Percentiles rank a stretch among this genome's conserved stretches.
Evolutionary conservation across 2,113 vertebrate species (phyloP).

Genomic region (Ahaetulla prasina): DNA sequence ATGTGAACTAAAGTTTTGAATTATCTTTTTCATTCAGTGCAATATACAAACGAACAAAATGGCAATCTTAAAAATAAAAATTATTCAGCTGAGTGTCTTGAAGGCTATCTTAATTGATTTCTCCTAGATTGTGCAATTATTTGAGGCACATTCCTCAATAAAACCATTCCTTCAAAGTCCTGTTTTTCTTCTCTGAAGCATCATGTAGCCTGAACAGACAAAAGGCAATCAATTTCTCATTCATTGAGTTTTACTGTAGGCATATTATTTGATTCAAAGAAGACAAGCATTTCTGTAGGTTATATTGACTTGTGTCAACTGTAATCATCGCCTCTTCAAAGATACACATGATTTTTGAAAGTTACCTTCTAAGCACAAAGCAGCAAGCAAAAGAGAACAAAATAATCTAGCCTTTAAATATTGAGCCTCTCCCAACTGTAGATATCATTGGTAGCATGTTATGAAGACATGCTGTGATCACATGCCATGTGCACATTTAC

Average conservation of each 20-base stretch:
- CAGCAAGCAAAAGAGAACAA: background rate
- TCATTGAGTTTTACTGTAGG: conserved; percentile 16
- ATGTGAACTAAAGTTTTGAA: background rate
- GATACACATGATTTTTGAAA: conserved; percentile 29
- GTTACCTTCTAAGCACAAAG: conserved; percentile 25
- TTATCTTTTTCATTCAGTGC: background rate
- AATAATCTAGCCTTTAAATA: background rate
- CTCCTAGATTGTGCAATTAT: background rate
- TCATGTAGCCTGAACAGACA: background rate
- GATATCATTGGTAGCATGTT: background rate
- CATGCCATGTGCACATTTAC: background rate
- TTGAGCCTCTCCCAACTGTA: background rate
- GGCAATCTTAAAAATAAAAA: background rate
- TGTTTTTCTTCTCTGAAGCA: background rate
- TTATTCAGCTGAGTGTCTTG: background rate
- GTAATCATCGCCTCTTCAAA: conserved; percentile 37
- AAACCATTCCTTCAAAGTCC: background rate
- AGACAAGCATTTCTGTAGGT: background rate
- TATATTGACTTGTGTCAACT: conserved; percentile 45
- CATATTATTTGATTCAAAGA: conserved; percentile 9
- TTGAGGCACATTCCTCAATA: background rate
- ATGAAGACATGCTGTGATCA: background rate
- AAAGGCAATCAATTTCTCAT: conserved; percentile 23
- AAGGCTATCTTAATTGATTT: background rate
- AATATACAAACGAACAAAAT: background rate